Evolutionary conservation across 1,140 invertebrate genomes (phyloP).

Genomic region (Drosophila parabipectinata): DNA sequence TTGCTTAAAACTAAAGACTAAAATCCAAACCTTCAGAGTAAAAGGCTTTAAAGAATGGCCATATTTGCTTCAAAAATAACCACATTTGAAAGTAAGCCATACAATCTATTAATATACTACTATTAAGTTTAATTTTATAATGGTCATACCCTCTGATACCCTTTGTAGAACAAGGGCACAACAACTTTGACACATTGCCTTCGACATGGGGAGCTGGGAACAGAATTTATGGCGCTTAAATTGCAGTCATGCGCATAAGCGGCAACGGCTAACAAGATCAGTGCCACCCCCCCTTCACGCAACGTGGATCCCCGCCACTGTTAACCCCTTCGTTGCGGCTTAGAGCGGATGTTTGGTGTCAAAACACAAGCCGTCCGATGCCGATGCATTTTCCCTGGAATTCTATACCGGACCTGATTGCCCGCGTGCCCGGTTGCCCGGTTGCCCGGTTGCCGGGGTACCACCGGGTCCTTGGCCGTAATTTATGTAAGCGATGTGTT

Average conservation of each 20-base stretch:
- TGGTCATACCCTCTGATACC: slow-evolving; percentile 24
- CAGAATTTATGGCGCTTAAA: slow-evolving; percentile 80
- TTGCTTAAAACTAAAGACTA: no score
- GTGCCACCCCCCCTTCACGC: slow-evolving; percentile 1
- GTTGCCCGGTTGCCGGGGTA: not conserved
- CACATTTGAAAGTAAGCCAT: not conserved
- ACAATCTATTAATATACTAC: not conserved
- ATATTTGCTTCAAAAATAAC: no score
- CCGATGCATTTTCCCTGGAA: slow-evolving; percentile 65
- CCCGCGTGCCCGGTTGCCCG: not conserved
- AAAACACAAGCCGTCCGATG: slow-evolving; percentile 55
- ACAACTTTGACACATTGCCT: slow-evolving; percentile 70
- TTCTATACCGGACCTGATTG: slow-evolving; percentile 44
- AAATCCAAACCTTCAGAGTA: no score
- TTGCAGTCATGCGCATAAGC: slow-evolving; percentile 78
- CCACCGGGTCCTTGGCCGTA: slow-evolving; percentile 56
- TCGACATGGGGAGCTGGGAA: slow-evolving; percentile 42
- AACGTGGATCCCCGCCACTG: not conserved
- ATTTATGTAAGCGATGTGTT: slow-evolving; percentile 76
- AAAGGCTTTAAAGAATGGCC: no score
- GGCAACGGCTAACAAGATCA: slow-evolving; percentile 73
- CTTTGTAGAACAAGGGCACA: slow-evolving; percentile 15
- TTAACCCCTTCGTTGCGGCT: slow-evolving; percentile 55
- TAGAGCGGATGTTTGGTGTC: slow-evolving; percentile 78
- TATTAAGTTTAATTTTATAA: not conserved